Base-by-base conservation (phyloP, 2,888 invertebrate genomes). In the Cryptosula pallasiana region DNA sequence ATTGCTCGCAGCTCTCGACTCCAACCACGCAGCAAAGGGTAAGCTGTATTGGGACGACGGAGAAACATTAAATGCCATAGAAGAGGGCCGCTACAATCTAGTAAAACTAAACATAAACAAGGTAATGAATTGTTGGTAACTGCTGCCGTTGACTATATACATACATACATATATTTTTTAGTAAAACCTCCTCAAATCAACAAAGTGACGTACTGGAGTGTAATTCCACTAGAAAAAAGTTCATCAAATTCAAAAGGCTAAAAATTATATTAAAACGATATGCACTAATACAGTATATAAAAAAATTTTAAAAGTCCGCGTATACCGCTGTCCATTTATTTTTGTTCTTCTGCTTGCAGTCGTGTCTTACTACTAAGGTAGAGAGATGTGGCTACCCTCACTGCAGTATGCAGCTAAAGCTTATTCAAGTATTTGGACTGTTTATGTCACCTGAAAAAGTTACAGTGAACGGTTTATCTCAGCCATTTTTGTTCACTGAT, bases 31-130 rank as follows among this genome's bases (percentile, higher is more conserved):
- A 13, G 79, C 80, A 5, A 54, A 29, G 25, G 79, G 79, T n/a
- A 76, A 77, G 25, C 73, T 79, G 16, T 80, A 75, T 74, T 80
- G 80, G 81, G 81, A 81, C 75, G 79, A 81, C 72, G 79, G 80
- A 54, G 78, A 77, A 35, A 73, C 74, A 23, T 72, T 75, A 55
- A 78, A 79, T 79, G 29, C 63, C 32, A 32, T 34, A 27, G 25
- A 63, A 34, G 32, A 13, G 13, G 3, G 32, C 29, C 34, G 13
- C 9, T 63, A 63, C 32, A 63, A 63, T 34, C 63, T 63, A 27
- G 32, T 63, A 16, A 63, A n/a, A 32, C 32, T 63, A 5, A 25
- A 20, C 5, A 27, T 63, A 29, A 32, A 63, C 25, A 32, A 63
- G 32, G 63, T 63, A 34, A n/a, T n/a, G n/a, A n/a, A n/a, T n/a